These are phyloP conservation scores for Trematocara macrostoma DNA, from an alignment of 2,113 vertebrate species.

Conservation along the genomic window DNA sequence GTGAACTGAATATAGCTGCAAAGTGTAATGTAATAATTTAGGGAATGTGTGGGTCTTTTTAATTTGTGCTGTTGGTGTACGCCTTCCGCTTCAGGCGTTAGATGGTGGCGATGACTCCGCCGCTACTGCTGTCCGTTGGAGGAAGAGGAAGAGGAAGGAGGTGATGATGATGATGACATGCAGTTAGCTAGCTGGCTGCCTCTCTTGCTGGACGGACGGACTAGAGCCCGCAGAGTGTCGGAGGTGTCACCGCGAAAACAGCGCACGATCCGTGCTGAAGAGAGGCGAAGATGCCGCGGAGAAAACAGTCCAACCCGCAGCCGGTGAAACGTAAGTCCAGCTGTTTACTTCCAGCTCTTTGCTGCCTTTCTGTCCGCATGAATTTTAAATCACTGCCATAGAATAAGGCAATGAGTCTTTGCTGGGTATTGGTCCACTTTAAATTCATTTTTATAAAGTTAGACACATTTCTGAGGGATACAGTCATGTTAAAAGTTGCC, in stretches of 20 bases:
- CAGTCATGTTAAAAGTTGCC: neutral
- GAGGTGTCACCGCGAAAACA: neutral
- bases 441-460: neutral
- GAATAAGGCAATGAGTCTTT: neutral
- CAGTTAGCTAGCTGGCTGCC: slow-evolving; percentile 35
- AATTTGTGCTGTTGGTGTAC: neutral
- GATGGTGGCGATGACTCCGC: slow-evolving; percentile 9
- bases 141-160: slow-evolving; percentile 57
- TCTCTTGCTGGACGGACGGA: slow-evolving; percentile 25
- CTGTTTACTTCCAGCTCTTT: neutral
- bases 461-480: neutral
- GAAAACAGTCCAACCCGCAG: slow-evolving; percentile 91
- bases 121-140: neutral
- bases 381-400: neutral
- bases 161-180: slow-evolving; percentile 28
- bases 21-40: neutral
- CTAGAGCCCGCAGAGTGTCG: neutral
- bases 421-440: neutral
- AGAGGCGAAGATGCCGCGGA: slow-evolving; percentile 81
- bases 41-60: neutral
- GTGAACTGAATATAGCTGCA: neutral
- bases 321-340: slow-evolving; percentile 81
- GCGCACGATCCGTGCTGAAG: neutral
- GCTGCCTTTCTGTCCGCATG: neutral
- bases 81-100: neutral